Percentiles rank a stretch among this genome's conserved stretches.
Evolutionary conservation across 53 echinoderm and acorn worm species (phyloP).

Genomic region (Paelopatides confundens): DNA sequence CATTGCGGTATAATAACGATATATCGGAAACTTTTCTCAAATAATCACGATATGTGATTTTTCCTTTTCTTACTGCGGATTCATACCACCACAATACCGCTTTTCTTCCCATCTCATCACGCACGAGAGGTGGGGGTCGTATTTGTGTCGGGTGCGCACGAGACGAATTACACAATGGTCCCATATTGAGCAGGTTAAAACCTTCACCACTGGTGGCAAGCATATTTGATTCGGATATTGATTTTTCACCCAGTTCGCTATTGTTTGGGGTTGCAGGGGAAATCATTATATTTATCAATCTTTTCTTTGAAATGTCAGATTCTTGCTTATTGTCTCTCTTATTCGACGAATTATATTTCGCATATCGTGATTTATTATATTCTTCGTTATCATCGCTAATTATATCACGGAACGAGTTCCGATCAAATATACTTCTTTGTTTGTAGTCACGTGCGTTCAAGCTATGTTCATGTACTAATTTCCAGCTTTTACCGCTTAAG

Average conservation of each 20-base stretch:
- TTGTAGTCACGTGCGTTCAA: constrained; percentile 31
- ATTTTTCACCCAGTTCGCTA: not conserved
- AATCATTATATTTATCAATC: constrained; percentile 53
- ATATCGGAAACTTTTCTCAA: constrained; percentile 76
- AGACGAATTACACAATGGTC: constrained; percentile 43
- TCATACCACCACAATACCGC: constrained; percentile 62
- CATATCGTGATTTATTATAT: not conserved
- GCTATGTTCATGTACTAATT: constrained; percentile 75
- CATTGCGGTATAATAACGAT: constrained; percentile 64
- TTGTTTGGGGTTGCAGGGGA: constrained; percentile 45
- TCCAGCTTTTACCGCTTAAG: constrained; percentile 86
- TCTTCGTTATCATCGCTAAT: constrained; percentile 48
- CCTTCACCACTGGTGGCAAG: not conserved
- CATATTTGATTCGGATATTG: not conserved
- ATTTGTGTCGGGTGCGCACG: not conserved
- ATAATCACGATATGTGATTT: constrained; percentile 78
- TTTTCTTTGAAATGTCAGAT: not conserved
- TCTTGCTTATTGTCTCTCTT: not conserved
- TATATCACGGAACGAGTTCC: constrained; percentile 31
- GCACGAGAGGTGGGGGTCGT: constrained; percentile 35
- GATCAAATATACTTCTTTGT: constrained; percentile 41
- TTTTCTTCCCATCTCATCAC: constrained; percentile 74
- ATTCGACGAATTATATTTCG: not conserved
- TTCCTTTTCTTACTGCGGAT: constrained; percentile 69
- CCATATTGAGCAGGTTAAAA: constrained; percentile 32